Evolutionary conservation across 35 echinoderm and acorn worm species (phyloP).

Genomic region (Eucidaris tribuloides): DNA sequence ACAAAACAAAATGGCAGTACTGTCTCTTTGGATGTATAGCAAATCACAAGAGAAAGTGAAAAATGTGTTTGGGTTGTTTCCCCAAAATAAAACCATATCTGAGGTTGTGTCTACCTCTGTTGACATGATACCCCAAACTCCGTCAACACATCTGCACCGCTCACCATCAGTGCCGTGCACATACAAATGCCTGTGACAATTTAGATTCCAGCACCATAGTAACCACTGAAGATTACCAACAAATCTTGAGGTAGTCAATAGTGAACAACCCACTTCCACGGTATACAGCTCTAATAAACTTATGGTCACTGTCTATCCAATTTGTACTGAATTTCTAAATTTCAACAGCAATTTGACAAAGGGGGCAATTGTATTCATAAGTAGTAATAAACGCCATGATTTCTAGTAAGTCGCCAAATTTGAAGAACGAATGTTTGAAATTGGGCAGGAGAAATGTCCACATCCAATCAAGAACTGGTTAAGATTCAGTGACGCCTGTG

Average conservation of each 20-base stretch:
- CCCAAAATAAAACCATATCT: too few relatives aligned
- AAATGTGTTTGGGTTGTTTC: too few relatives aligned
- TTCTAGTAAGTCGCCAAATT: neutral
- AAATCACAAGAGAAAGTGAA: too few relatives aligned
- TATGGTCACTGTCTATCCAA: neutral
- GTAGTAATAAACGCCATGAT: neutral
- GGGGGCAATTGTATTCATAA: neutral
- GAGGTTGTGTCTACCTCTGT: too few relatives aligned
- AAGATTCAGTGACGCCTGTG: neutral
- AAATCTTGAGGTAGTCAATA: neutral
- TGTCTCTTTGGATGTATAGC: too few relatives aligned
- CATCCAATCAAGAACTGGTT: conserved; percentile 1
- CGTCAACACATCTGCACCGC: too few relatives aligned
- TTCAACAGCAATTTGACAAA: too few relatives aligned
- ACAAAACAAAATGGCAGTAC: too few relatives aligned
- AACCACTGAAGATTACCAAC: neutral
- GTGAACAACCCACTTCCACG: neutral
- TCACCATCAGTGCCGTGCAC: too few relatives aligned
- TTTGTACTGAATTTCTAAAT: neutral
- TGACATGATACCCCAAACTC: too few relatives aligned
- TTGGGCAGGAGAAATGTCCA: neutral
- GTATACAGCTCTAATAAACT: neutral
- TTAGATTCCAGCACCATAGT: too few relatives aligned
- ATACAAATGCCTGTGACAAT: too few relatives aligned
- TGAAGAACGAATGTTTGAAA: conserved; percentile 18